Evolutionary conservation across 2,113 vertebrate species (phyloP).

Genomic region (Azemiops feae): DNA sequence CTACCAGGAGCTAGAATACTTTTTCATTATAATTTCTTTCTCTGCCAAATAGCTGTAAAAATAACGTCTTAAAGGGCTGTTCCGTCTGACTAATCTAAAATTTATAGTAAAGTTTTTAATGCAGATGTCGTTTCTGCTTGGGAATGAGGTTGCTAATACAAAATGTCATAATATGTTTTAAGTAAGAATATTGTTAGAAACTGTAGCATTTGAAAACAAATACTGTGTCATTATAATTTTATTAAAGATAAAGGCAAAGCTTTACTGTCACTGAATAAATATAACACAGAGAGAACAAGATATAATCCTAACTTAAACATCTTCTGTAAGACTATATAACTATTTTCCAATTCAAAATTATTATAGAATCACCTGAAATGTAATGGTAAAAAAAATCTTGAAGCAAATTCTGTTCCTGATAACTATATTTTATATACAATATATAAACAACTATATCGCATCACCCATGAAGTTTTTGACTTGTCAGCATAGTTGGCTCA

Average conservation of each 20-base stretch:
- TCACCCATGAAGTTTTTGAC: not conserved
- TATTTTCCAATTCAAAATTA: not conserved
- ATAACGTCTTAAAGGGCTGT: slow-evolving; percentile 42
- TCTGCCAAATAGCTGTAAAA: slow-evolving; percentile 54
- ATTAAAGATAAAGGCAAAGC: rapidly evolving
- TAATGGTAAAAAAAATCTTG: not conserved
- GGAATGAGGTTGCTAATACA: not conserved
- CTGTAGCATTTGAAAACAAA: not conserved
- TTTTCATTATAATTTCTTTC: slow-evolving; percentile 47
- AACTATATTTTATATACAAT: not conserved
- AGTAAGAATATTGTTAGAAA: rapidly evolving
- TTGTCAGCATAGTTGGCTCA: too few relatives aligned
- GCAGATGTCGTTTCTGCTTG: not conserved
- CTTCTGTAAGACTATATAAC: not conserved
- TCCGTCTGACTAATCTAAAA: slow-evolving; percentile 31
- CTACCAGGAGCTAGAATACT: slow-evolving; percentile 41
- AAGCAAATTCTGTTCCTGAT: not conserved
- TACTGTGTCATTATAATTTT: not conserved
- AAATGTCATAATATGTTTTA: not conserved
- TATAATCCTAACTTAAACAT: not conserved
- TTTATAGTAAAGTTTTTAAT: not conserved
- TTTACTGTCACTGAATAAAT: not conserved
- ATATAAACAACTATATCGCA: not conserved
- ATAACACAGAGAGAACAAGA: not conserved
- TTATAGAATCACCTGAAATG: not conserved